phyloP scores from a whole-genome alignment of 2,888 invertebrate species.

The Eulithis testata region DNA sequence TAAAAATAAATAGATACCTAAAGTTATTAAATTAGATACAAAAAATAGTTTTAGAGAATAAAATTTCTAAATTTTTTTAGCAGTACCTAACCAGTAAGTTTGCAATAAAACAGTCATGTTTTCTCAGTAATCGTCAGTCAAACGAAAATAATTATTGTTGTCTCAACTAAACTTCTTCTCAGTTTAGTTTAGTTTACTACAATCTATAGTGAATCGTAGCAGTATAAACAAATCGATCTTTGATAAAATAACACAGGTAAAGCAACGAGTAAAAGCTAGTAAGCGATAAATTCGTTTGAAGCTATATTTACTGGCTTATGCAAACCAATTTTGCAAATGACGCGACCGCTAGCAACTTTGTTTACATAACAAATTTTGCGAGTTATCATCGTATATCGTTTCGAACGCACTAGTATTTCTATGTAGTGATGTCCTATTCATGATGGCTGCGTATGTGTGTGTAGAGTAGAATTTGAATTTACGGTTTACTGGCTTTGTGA shows the following conservation, averaged over 20 bases:
- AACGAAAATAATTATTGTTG: too few species aligned
- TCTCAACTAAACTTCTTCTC: too few species aligned
- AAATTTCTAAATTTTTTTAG: too few species aligned
- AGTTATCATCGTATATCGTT: slow-evolving; percentile 20
- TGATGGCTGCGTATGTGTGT: slow-evolving; percentile 5
- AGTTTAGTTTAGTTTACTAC: too few species aligned
- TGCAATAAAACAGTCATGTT: too few species aligned
- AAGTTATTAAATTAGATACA: too few species aligned
- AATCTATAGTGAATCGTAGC: too few species aligned
- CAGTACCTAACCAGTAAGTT: too few species aligned
- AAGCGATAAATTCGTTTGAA: slow-evolving; percentile 18
- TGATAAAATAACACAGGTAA: neutral
- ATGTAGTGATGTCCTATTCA: slow-evolving; percentile 26
- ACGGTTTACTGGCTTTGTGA: neutral
- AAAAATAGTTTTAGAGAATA: too few species aligned
- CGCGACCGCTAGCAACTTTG: slow-evolving; percentile 23
- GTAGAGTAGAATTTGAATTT: neutral
- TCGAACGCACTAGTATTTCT: slow-evolving; percentile 24
- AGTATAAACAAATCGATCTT: too few species aligned
- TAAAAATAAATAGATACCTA: too few species aligned
- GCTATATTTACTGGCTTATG: slow-evolving; percentile 25
- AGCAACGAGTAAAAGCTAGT: slow-evolving; percentile 10
- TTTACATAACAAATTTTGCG: slow-evolving; percentile 24
- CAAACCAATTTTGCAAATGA: slow-evolving; percentile 36
- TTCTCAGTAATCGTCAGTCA: too few species aligned